phyloP scores from a whole-genome alignment of 1,140 invertebrate genomes.

The Bombyx mandarina region DNA sequence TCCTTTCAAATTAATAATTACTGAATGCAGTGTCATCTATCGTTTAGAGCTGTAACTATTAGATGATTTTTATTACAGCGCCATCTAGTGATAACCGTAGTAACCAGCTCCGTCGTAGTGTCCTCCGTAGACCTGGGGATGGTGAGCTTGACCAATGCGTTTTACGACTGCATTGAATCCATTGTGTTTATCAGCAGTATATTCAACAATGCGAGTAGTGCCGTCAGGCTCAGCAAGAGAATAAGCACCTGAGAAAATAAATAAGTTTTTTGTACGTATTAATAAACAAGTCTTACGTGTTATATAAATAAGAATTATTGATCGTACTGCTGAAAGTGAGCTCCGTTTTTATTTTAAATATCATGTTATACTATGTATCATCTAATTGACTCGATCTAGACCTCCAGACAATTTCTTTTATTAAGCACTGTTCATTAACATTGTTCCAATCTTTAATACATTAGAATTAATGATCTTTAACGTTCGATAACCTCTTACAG shows the following conservation, averaged over 20 bases:
- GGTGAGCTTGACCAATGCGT: constrained; percentile 67
- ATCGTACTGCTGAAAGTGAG: too few species aligned
- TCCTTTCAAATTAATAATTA: constrained; percentile 4
- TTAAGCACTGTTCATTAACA: too few species aligned
- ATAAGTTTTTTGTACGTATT: too few species aligned
- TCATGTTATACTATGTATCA: too few species aligned
- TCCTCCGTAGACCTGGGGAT: constrained; percentile 53
- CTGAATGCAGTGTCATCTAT: constrained; percentile 22
- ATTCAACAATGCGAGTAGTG: constrained; percentile 71
- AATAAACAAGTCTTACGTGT: too few species aligned
- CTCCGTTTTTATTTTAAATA: too few species aligned
- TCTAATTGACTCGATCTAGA: too few species aligned
- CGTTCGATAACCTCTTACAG: too few species aligned
- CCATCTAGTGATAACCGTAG: constrained; percentile 53
- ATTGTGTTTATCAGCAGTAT: constrained; percentile 68
- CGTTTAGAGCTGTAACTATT: constrained; percentile 4
- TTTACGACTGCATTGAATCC: constrained; percentile 72
- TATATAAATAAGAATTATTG: too few species aligned
- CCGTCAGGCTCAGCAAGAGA: constrained; percentile 73
- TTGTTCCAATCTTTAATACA: too few species aligned
- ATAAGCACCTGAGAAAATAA: constrained; percentile 59
- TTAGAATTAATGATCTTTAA: too few species aligned
- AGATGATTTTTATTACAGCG: constrained; percentile 11
- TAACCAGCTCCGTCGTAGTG: constrained; percentile 33
- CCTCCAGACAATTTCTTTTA: too few species aligned